Percentiles rank a stretch among this genome's conserved stretches.
Evolutionary conservation across 1,140 invertebrate species (phyloP).

Genomic region (Halictus rubicundus): DNA sequence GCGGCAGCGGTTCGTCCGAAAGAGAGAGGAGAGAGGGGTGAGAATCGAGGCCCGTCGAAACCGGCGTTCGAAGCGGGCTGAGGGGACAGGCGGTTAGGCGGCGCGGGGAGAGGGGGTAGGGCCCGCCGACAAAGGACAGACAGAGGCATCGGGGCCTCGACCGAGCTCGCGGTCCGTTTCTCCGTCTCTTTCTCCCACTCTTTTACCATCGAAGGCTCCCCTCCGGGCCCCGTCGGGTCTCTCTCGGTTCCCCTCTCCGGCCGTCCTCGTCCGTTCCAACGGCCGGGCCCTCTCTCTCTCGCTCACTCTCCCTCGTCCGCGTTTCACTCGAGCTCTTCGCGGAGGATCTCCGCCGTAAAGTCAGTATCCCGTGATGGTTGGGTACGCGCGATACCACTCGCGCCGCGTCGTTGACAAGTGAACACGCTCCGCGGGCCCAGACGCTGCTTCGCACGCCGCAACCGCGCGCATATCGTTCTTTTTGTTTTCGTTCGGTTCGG

Average conservation of each 20-base stretch:
- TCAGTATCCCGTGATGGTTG: constrained; percentile 46
- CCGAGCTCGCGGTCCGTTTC: neutral
- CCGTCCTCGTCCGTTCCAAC: constrained; percentile 17
- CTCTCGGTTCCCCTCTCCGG: neutral
- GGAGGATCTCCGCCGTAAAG: constrained; percentile 36
- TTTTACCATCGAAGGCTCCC: too few relatives aligned
- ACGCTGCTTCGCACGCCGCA: neutral
- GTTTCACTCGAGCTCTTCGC: constrained; percentile 46
- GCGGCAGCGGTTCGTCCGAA: constrained; percentile 37
- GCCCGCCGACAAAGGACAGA: constrained; percentile 29
- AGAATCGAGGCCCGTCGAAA: constrained; percentile 49
- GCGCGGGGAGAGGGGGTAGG: constrained; percentile 9
- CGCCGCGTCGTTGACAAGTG: constrained; percentile 46
- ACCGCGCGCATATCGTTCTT: too few relatives aligned
- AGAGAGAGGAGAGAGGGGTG: constrained; percentile 41
- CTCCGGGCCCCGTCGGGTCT: constrained; percentile 19
- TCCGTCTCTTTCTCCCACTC: constrained; percentile 10
- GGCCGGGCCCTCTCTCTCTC: constrained; percentile 36
- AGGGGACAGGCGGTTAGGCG: too few relatives aligned
- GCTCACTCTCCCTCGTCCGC: constrained; percentile 27
- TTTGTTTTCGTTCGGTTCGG: too few relatives aligned
- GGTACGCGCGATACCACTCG: constrained; percentile 53
- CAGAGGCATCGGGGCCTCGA: constrained; percentile 12
- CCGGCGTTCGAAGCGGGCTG: constrained; percentile 32
- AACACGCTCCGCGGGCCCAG: constrained; percentile 10